Evolutionary conservation across 30 jellyfish, hydroid and myxozoan species (phyloP).

Genomic region (Clytia hemisphaerica): DNA sequence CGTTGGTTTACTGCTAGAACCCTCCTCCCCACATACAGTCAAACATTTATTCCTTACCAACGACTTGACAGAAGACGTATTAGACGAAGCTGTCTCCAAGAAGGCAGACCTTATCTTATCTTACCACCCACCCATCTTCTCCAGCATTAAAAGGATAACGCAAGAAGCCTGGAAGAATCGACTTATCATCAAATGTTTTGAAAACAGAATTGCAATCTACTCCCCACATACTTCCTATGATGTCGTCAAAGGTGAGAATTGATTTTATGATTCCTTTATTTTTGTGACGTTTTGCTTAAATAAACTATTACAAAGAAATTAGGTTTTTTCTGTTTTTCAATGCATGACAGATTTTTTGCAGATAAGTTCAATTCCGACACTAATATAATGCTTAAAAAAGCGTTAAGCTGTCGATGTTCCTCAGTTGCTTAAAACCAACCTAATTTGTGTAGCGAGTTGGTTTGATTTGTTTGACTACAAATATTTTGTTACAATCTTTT

Average conservation of each 20-base stretch:
- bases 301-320: too few relatives aligned
- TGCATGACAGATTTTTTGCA: background rate
- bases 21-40: slow-evolving; percentile 59
- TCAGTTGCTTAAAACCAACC: too few relatives aligned
- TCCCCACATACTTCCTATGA: slow-evolving; percentile 93
- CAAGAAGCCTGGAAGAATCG: slow-evolving; percentile 81
- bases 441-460: background rate
- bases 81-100: slow-evolving; percentile 57
- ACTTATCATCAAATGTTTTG: slow-evolving; percentile 51
- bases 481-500: too few relatives aligned
- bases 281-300: too few relatives aligned
- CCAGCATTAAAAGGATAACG: slow-evolving; percentile 51
- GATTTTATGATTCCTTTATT: too few relatives aligned
- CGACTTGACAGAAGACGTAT: slow-evolving; percentile 81
- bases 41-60: slow-evolving; percentile 60
- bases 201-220: slow-evolving; percentile 80
- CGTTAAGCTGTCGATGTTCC: background rate
- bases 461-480: background rate
- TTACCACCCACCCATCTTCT: slow-evolving; percentile 94
- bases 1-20: slow-evolving; percentile 94
- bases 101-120: slow-evolving; percentile 64
- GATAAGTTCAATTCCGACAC: background rate
- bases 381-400: too few relatives aligned
- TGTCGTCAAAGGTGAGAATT: slow-evolving; percentile 60
- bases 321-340: too few relatives aligned